Percentiles rank a stretch among this genome's conserved stretches.
Evolutionary conservation across 2,888 invertebrate species (phyloP).

Genomic region (Calliopum simillimum): DNA sequence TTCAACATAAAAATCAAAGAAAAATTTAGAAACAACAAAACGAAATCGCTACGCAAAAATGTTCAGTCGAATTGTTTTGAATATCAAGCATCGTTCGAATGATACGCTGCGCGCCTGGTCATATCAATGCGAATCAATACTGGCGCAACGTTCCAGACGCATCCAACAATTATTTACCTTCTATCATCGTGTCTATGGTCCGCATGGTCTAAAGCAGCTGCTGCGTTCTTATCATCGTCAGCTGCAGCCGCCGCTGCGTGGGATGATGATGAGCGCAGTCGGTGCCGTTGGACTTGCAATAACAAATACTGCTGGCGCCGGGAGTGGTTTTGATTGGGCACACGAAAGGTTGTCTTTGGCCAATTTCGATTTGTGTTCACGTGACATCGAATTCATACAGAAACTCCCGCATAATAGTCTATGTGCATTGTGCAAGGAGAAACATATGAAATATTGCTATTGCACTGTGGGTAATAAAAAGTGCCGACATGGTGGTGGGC

Average conservation of each 20-base stretch:
- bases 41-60: slow-evolving; percentile 20
- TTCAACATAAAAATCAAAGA: too few species aligned
- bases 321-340: slow-evolving; percentile 73
- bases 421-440: slow-evolving; percentile 55
- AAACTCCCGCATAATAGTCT: slow-evolving; percentile 70
- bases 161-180: slow-evolving; percentile 74
- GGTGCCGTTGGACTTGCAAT: slow-evolving; percentile 69
- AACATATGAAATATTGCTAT: slow-evolving; percentile 60
- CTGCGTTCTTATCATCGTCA: slow-evolving; percentile 64
- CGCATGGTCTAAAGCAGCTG: slow-evolving; percentile 71
- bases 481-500: slow-evolving; percentile 44
- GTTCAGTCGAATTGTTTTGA: slow-evolving; percentile 54
- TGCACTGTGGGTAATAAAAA: slow-evolving; percentile 58
- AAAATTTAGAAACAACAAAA: too few species aligned
- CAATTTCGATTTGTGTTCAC: slow-evolving; percentile 70
- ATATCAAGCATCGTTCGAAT: slow-evolving; percentile 68
- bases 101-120: slow-evolving; percentile 70
- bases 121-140: slow-evolving; percentile 71
- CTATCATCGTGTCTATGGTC: slow-evolving; percentile 75
- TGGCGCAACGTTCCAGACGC: slow-evolving; percentile 73
- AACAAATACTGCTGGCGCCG: slow-evolving; percentile 62
- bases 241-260: slow-evolving; percentile 68
- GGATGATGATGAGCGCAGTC: slow-evolving; percentile 71
- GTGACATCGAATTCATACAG: slow-evolving; percentile 73
- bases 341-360: slow-evolving; percentile 71